These are phyloP conservation scores for Cichlasoma orientale DNA, from an alignment of 2,797 vertebrate species.

Conservation along the genomic window DNA sequence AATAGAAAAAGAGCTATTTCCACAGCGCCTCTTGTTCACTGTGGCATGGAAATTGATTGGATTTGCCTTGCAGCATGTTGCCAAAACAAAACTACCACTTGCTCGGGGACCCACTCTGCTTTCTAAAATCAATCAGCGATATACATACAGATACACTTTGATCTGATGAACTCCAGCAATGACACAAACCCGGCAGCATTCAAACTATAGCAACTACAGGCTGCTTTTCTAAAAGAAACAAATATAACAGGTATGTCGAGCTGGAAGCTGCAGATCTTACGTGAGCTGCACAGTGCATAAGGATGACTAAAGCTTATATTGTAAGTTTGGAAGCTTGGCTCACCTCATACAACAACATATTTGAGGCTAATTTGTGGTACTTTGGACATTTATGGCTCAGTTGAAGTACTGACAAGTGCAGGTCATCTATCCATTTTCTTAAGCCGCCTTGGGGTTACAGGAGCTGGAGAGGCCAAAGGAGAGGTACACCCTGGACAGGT, in stretches of 20 bases:
- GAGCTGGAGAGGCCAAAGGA: neutral
- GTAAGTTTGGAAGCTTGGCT: too few relatives aligned
- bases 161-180: conserved; percentile 15
- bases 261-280: neutral
- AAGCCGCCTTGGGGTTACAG: neutral
- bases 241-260: neutral
- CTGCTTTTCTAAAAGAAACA: neutral
- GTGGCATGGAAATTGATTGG: conserved; percentile 40
- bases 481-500: rapidly evolving
- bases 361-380: neutral
- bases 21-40: neutral
- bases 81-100: conserved; percentile 23
- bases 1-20: conserved; percentile 32
- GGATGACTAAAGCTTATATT: neutral
- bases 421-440: neutral
- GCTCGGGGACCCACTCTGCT: neutral
- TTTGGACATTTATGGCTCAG: neutral
- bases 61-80: conserved; percentile 26
- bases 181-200: neutral
- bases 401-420: neutral
- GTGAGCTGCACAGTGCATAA: neutral
- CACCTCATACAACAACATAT: neutral
- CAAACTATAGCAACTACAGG: neutral
- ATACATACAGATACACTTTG: conserved; percentile 17
- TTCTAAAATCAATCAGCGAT: conserved; percentile 20